Evolutionary conservation across 2,113 vertebrate genomes (phyloP).

Genomic region (Lamprotornis superbus): DNA sequence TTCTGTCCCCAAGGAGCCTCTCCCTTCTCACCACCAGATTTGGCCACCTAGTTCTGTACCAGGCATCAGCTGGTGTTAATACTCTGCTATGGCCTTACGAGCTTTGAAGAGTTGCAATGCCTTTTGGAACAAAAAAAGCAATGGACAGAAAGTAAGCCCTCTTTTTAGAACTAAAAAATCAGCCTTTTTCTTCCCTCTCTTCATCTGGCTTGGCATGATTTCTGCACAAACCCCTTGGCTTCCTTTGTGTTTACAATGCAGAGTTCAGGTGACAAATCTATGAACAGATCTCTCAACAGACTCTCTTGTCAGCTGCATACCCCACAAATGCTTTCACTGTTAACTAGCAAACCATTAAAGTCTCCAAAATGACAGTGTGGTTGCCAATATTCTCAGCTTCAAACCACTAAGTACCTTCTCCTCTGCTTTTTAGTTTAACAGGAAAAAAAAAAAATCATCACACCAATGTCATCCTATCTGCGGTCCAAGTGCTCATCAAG

Average conservation of each 20-base stretch:
- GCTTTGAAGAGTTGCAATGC: not conserved
- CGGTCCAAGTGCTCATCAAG: not conserved
- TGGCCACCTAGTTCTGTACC: not conserved
- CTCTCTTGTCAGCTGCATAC: not conserved
- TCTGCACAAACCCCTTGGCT: not conserved
- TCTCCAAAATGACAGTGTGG: not conserved
- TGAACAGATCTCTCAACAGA: not conserved
- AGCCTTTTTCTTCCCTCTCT: not conserved
- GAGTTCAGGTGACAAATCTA: not conserved
- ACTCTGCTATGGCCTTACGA: not conserved
- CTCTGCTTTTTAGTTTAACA: not conserved
- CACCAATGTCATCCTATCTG: not conserved
- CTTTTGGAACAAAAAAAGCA: not conserved
- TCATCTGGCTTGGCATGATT: not conserved
- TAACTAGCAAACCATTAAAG: slow-evolving; percentile 29
- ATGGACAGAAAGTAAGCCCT: not conserved
- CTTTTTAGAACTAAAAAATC: not conserved
- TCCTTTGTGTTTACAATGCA: not conserved
- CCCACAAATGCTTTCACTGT: slow-evolving; percentile 2
- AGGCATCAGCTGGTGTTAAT: not conserved
- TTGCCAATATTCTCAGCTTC: slow-evolving; percentile 33
- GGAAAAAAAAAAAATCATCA: not conserved
- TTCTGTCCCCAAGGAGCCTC: not conserved
- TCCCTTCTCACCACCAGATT: not conserved
- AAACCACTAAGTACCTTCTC: slow-evolving; percentile 26